Base-by-base conservation (phyloP, 92 coral and sea anemone genomes). In the Desmophyllum pertusum region DNA sequence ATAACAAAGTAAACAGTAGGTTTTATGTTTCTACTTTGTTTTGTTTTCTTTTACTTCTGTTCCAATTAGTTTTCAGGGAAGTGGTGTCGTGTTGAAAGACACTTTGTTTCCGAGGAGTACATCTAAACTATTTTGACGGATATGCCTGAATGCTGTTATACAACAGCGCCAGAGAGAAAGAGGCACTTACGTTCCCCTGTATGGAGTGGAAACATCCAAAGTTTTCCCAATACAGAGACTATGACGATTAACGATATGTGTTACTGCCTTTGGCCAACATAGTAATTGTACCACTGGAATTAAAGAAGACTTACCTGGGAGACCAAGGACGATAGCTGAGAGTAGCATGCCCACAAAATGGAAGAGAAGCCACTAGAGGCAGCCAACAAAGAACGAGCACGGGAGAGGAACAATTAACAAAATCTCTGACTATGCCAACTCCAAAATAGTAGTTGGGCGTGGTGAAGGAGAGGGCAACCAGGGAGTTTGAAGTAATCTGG, bases 401-500 rank as follows among this genome's bases (percentile, higher is more conserved):
- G 37, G 33, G 40, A 17, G 3, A 18, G 45, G 18, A n/a, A n/a
- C 79, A 27, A 33, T 11, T 19, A 50, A 43, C 45, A 50, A 37
- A n/a, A 45, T 18, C 65, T 17, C 79, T 79, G 23, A 81, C 77
- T 10, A 15, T 37, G 39, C 68, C 35, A 53, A 51, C 48, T 46
- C 69, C n/a, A n/a, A 81, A 70, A 81, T 87, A 15, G 77, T 80
- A 11, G 78, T 87, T 5, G 90, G 90, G 30, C 59, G 4, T 67
- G 90, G 90, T 19, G 77, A 87, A 40, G 86, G 90, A 46, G n/a
- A n/a, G n/a, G n/a, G n/a, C n/a, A n/a, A n/a, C n/a, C n/a, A n/a
- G n/a, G 51, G 86, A 87, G 29, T 64, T 81, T 21, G 90, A 72
- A 75, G 31, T 87, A 10, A 73, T 80, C 21, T 87, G 90, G 90